phyloP scores from a whole-genome alignment of 2,113 vertebrate genomes.

The Pterophyllum scalare region DNA sequence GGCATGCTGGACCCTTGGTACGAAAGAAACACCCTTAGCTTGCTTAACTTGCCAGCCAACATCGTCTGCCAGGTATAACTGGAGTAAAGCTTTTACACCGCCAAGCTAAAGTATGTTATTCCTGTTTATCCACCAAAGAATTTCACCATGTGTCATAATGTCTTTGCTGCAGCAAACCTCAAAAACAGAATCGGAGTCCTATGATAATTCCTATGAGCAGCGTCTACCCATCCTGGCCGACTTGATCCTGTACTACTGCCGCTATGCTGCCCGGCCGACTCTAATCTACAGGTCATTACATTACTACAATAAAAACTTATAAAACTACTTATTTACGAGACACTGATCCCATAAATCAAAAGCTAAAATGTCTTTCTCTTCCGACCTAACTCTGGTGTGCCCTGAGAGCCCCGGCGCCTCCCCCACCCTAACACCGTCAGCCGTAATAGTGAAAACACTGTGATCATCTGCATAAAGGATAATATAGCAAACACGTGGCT shows the following conservation, averaged over 20 bases:
- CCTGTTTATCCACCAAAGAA: neutral
- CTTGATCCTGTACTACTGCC: conserved; percentile 95
- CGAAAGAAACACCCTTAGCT: conserved; percentile 90
- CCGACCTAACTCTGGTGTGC: neutral
- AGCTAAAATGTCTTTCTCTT: neutral
- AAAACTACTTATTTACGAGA: neutral
- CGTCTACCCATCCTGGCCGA: conserved; percentile 92
- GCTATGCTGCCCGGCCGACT: conserved; percentile 85
- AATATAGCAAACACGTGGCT: neutral
- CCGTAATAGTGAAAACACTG: neutral
- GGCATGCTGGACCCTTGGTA: conserved; percentile 99
- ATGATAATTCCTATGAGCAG: conserved; percentile 72
- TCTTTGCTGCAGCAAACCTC: conserved; percentile 80
- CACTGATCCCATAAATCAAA: neutral
- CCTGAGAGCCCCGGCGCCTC: too few relatives aligned
- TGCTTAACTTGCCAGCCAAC: conserved; percentile 88
- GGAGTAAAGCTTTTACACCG: neutral
- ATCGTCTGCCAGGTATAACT: conserved; percentile 90
- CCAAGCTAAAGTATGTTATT: neutral
- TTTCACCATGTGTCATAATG: neutral
- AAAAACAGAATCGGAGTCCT: conserved; percentile 81
- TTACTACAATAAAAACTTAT: neutral
- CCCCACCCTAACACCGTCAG: neutral
- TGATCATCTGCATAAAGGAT: neutral
- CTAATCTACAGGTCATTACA: conserved; percentile 75